Percentiles rank a stretch among this genome's conserved stretches.
Conservation (phyloP, 2,797 vertebrate species). For the Alca torda region DNA sequence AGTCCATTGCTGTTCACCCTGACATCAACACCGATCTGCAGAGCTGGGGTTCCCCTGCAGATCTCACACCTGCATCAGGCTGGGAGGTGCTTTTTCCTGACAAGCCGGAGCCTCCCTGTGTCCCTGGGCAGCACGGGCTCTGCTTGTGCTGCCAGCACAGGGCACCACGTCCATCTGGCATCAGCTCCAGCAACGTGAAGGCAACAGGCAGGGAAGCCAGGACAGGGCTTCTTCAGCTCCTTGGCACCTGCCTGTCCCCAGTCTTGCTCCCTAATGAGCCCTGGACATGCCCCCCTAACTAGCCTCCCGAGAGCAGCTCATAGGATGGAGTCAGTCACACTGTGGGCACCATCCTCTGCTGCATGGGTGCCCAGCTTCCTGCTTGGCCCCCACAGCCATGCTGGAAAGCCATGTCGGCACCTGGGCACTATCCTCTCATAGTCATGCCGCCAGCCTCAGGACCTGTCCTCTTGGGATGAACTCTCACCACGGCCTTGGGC, state of each 20-base stretch:
- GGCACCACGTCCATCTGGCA: neutral
- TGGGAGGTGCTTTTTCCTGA: neutral
- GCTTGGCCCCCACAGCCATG: neutral
- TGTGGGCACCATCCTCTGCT: neutral
- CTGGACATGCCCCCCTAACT: neutral
- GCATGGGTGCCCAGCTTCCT: neutral
- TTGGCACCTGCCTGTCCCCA: too few species aligned
- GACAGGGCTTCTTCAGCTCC: neutral
- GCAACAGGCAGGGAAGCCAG: neutral
- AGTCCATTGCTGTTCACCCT: neutral
- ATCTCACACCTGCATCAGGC: neutral
- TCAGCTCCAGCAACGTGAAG: neutral
- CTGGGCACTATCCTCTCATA: neutral
- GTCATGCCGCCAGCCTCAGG: neutral
- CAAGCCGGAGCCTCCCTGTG: neutral
- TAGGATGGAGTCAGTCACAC: rapidly evolving
- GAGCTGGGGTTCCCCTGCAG: neutral
- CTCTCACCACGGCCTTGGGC: rapidly evolving
- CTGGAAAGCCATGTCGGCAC: neutral
- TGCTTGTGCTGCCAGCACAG: neutral
- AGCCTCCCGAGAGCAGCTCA: neutral
- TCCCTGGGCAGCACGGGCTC: neutral
- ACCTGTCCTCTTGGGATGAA: neutral
- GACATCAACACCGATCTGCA: neutral
- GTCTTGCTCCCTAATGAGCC: neutral